Conservation (phyloP, 1,140 invertebrate species). For the Zaprionus gabonicus region DNA sequence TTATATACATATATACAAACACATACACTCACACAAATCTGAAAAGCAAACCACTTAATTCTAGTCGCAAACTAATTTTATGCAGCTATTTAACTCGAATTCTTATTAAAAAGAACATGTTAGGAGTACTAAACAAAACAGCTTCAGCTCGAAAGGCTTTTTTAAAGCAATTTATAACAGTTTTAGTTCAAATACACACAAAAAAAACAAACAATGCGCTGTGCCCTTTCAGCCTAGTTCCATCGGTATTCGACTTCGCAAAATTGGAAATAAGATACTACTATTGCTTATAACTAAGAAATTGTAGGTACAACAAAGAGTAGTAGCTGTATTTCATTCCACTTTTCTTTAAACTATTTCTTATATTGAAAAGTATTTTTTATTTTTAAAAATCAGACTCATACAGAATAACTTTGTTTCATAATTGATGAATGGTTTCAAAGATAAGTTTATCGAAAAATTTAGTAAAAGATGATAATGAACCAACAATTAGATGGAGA, state of each 20-base stretch:
- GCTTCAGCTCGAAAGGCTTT: constrained; percentile 27
- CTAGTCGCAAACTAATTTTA: constrained; percentile 75
- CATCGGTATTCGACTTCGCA: constrained; percentile 21
- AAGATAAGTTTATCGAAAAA: constrained; percentile 11
- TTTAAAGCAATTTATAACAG: constrained; percentile 27
- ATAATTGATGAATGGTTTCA: constrained; percentile 34
- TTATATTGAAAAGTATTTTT: background rate
- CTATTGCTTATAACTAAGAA: background rate
- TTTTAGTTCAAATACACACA: constrained; percentile 36
- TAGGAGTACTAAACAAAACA: constrained; percentile 34
- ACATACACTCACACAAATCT: constrained; percentile 44
- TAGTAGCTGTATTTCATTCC: background rate
- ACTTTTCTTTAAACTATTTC: background rate
- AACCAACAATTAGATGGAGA: background rate
- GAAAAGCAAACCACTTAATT: constrained; percentile 61
- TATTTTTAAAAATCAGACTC: background rate
- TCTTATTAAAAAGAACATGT: constrained; percentile 35
- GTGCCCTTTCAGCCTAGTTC: constrained; percentile 26
- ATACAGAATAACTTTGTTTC: background rate
- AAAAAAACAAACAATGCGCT: constrained; percentile 25
- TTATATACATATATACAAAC: constrained; percentile 21
- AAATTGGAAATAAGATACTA: constrained; percentile 6
- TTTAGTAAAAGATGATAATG: background rate
- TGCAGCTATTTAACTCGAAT: constrained; percentile 74
- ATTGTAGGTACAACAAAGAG: background rate